A percentile compares a stretch with the other conserved stretches of the same genome.
These are phyloP conservation scores for Drosophila setifemur DNA, from an alignment of 1,140 invertebrate species.

Conservation along the genomic window DNA sequence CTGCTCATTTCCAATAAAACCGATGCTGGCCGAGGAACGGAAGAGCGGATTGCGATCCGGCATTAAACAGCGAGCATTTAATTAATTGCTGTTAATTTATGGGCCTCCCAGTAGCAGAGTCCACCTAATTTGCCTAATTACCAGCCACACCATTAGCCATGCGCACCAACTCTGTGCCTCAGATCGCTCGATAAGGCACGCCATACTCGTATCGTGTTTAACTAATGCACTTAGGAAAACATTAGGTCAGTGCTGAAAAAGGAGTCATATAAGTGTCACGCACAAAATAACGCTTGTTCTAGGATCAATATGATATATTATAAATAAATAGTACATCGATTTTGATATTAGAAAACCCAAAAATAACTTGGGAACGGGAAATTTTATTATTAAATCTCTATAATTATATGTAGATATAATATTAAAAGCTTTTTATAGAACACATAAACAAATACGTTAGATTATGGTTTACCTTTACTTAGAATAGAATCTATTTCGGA, in stretches of 20 bases:
- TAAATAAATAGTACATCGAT: too few species aligned
- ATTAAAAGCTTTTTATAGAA: too few species aligned
- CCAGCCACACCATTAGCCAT: slow-evolving; percentile 62
- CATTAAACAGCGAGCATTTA: slow-evolving; percentile 34
- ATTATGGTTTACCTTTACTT: too few species aligned
- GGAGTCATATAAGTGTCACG: too few species aligned
- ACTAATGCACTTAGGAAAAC: slow-evolving; percentile 6
- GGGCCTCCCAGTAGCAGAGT: slow-evolving; percentile 37
- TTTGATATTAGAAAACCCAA: too few species aligned
- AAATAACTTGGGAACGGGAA: too few species aligned
- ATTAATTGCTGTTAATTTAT: slow-evolving; percentile 65
- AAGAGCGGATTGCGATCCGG: slow-evolving; percentile 28
- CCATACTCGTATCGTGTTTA: slow-evolving; percentile 5
- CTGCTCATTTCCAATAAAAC: slow-evolving; percentile 8
- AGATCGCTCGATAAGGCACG: slow-evolving; percentile 68
- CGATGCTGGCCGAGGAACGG: slow-evolving; percentile 4
- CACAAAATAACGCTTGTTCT: too few species aligned
- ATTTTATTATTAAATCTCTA: too few species aligned
- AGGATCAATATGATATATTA: too few species aligned
- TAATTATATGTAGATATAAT: too few species aligned
- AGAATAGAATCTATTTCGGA: too few species aligned
- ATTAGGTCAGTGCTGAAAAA: background rate
- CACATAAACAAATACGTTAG: too few species aligned
- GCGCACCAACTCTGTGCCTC: slow-evolving; percentile 7
- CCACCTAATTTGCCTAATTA: slow-evolving; percentile 75